Base-by-base conservation (phyloP, 1,140 invertebrate species). In the Drosophila ercepeae region DNA sequence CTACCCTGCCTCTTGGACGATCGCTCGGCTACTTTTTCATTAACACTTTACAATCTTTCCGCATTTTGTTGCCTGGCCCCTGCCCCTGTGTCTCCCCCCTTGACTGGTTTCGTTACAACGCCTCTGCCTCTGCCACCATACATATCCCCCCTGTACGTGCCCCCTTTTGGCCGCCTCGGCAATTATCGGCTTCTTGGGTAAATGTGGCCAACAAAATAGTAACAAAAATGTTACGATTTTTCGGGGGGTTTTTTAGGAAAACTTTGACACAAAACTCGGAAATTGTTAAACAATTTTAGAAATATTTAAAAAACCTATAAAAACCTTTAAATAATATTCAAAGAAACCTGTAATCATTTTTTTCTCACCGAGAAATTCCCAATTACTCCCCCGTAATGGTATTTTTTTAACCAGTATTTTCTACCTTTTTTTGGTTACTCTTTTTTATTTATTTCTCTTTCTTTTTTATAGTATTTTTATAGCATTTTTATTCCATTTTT, bases 41-140 rank as follows among this genome's bases (percentile, higher is more conserved):
- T 86, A 86, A 86, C 81, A 86, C 81, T 86, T 86, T 73, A 84
- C 81, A 84, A 86, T 86, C 81, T 84, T 86, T 86, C 76, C 76
- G 82, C 82, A 70, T 86, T 81, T 83, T 83, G 79, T 53, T 73
- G 78, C 58, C 50, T 16, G 25, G n/a, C 21, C 21, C 21, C 54
- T 36, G 34, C 34, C 27, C 9, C 23, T 2, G 21, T 82, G 78
- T 52, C 68, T 65, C 58, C 50, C 8, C 25, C 29, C 9, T 2
- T 46, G 14, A 5, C 13, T 55, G 51, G 21, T 21, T 21, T 46
- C 55, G 64, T 57, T 70, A 68, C 67, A 70, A 68, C 63, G 63
- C 60, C 60, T 21, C 49, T 29, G 36, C 16, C 32, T 27, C 27
- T 16, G 23, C 42, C 41, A n/a, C 18, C 19, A 8, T n/a, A 34